These are phyloP conservation scores for Dendrophyllia cribrosa DNA, from an alignment of 64 coral and sea anemone species.

Conservation along the genomic window DNA sequence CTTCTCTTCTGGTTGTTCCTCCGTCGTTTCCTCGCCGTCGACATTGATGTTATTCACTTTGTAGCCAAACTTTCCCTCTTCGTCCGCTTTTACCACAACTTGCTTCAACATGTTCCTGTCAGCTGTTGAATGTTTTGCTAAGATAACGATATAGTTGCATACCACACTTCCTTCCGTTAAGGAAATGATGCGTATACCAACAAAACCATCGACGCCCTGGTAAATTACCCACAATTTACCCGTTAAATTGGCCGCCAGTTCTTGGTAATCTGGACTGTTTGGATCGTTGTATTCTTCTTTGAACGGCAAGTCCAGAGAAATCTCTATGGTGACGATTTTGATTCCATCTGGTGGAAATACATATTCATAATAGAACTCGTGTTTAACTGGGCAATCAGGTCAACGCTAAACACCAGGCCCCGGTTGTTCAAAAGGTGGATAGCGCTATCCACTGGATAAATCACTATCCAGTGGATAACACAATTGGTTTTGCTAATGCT, in stretches of 20 bases:
- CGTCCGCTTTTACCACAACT: neutral
- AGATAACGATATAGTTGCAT: constrained; percentile 27
- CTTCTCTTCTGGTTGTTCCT: neutral
- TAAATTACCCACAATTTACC: neutral
- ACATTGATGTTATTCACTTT: neutral
- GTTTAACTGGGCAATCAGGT: too few species aligned
- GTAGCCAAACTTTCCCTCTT: neutral
- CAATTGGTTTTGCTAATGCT: too few species aligned
- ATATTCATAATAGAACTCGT: too few species aligned
- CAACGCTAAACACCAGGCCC: too few species aligned
- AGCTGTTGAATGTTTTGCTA: neutral
- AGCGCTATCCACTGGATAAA: too few species aligned
- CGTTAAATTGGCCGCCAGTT: neutral
- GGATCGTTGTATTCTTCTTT: constrained; percentile 5
- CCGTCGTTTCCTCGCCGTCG: neutral
- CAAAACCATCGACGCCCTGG: constrained; percentile 14
- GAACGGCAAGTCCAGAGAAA: neutral
- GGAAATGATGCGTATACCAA: neutral
- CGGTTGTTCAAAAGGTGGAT: too few species aligned
- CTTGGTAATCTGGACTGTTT: neutral
- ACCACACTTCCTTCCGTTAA: constrained; percentile 22
- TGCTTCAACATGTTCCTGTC: neutral
- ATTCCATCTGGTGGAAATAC: constrained; percentile 13
- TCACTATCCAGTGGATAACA: too few species aligned
- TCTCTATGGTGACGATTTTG: constrained; percentile 11